Conservation (phyloP, 1,140 invertebrate species). For the Hydropsyche tenuis region DNA sequence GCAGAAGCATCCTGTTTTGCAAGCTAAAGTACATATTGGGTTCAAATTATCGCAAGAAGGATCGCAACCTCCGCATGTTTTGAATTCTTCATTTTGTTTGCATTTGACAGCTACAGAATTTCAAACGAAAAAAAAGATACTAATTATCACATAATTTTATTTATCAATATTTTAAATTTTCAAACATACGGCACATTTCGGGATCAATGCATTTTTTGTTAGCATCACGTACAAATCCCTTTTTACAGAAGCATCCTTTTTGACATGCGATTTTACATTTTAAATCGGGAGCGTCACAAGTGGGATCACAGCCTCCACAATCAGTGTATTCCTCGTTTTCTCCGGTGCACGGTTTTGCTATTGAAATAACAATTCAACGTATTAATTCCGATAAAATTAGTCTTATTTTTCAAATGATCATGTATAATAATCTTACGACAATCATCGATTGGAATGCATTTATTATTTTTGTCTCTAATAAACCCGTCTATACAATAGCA, state of each 20-base stretch:
- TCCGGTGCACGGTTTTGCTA: background rate
- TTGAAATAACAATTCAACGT: too few species aligned
- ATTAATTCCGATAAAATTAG: background rate
- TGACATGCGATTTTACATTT: constrained; percentile 11
- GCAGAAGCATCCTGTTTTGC: constrained; percentile 34
- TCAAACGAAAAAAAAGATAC: too few species aligned
- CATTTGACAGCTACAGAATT: background rate
- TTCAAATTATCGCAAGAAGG: background rate
- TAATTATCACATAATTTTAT: too few species aligned
- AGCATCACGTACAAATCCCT: constrained; percentile 27
- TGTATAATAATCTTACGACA: constrained; percentile 23
- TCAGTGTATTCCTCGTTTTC: constrained; percentile 28
- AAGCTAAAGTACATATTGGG: background rate
- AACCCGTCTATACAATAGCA: constrained; percentile 30
- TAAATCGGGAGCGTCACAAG: constrained; percentile 3
- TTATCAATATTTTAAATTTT: background rate
- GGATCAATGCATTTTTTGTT: constrained; percentile 13
- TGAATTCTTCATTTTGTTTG: constrained; percentile 28
- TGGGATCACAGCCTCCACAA: constrained; percentile 17
- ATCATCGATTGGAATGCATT: background rate
- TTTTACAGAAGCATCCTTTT: constrained; percentile 36
- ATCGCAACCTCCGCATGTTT: constrained; percentile 15
- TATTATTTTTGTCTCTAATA: constrained; percentile 21
- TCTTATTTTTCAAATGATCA: background rate
- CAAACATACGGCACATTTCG: constrained; percentile 6